Evolutionary conservation across 2,888 invertebrate genomes (phyloP).

Genomic region (Hydrotaea diabolus): DNA sequence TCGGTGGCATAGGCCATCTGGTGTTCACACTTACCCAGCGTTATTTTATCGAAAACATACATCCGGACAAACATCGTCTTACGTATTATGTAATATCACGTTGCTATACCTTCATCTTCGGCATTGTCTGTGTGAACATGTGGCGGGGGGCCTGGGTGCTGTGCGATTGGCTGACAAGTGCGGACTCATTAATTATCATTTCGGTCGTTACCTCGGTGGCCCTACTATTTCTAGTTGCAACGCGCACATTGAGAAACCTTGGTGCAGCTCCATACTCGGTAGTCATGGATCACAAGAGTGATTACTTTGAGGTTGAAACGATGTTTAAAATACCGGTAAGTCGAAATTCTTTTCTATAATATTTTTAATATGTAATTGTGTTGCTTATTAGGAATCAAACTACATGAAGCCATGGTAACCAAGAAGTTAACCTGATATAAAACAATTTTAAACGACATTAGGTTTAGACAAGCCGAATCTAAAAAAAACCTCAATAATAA

Average conservation of each 20-base stretch:
- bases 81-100: conserved; percentile 87
- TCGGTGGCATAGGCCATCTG: conserved; percentile 87
- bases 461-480: no score
- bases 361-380: no score
- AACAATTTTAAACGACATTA: no score
- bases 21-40: conserved; percentile 86
- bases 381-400: no score
- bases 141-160: conserved; percentile 92
- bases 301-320: conserved; percentile 92
- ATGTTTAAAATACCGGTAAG: conserved; percentile 92
- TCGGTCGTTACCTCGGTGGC: conserved; percentile 85
- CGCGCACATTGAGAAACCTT: conserved; percentile 89
- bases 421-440: no score
- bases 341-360: conserved; percentile 68
- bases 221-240: conserved; percentile 85
- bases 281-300: conserved; percentile 87
- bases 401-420: no score
- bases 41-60: conserved; percentile 83
- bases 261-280: conserved; percentile 91
- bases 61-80: conserved; percentile 86
- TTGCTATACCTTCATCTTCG: conserved; percentile 88
- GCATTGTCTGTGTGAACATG: conserved; percentile 91
- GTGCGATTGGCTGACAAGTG: conserved; percentile 87
- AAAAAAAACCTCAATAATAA: no score
- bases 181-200: conserved; percentile 82